These are phyloP conservation scores for Nemurella pictetii DNA, from an alignment of 2,888 invertebrate species.

Conservation along the genomic window DNA sequence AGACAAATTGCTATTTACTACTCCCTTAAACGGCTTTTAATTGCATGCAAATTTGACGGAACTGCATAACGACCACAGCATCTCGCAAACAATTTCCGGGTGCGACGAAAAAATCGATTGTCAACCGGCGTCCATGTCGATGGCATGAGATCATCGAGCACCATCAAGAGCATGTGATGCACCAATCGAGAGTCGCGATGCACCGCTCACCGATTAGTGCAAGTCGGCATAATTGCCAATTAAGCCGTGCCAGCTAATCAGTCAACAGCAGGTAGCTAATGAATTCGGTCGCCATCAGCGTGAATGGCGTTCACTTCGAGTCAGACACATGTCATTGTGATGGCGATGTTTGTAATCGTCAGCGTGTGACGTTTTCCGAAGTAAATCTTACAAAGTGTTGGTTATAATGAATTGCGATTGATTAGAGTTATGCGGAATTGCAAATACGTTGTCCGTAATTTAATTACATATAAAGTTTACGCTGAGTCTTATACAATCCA, in stretches of 20 bases:
- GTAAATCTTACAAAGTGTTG: background rate
- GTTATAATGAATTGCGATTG: background rate
- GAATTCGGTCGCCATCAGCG: background rate
- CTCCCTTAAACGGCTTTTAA: too few relatives aligned
- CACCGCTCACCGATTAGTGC: background rate
- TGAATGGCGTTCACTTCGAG: background rate
- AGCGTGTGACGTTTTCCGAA: background rate
- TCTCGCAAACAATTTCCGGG: background rate
- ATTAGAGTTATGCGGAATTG: background rate
- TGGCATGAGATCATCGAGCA: background rate
- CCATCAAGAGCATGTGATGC: background rate
- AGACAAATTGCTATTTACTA: too few relatives aligned
- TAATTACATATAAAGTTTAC: too few relatives aligned
- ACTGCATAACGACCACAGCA: too few relatives aligned
- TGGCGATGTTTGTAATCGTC: background rate
- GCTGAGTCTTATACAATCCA: too few relatives aligned
- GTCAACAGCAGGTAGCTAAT: background rate
- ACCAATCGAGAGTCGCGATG: background rate
- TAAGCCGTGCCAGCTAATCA: background rate
- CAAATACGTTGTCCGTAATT: too few relatives aligned
- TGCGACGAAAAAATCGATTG: background rate
- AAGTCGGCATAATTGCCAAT: background rate
- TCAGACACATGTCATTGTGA: background rate
- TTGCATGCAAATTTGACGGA: too few relatives aligned
- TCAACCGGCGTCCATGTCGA: background rate